Conservation (phyloP, 35 echinoderm and acorn worm species). For the Heliocidaris erythrogramma region DNA sequence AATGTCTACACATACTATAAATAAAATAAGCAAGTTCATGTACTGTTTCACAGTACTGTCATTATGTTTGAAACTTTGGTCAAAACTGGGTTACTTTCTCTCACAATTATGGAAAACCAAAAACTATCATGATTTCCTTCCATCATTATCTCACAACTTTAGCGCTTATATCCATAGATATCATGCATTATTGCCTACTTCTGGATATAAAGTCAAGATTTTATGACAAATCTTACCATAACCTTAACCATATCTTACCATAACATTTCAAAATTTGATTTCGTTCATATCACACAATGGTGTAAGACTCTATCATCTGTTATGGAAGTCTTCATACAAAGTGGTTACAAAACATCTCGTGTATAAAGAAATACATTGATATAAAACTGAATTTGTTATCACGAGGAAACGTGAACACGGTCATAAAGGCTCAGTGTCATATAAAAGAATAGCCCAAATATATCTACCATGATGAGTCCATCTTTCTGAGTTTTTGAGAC, state of each 20-base stretch:
- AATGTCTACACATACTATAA: background rate
- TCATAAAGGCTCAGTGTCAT: background rate
- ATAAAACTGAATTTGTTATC: background rate
- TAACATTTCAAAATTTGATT: too few relatives aligned
- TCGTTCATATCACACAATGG: too few relatives aligned
- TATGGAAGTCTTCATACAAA: background rate
- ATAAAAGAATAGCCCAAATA: background rate
- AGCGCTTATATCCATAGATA: background rate
- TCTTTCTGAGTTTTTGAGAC: background rate
- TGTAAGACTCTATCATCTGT: background rate
- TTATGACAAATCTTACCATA: too few relatives aligned
- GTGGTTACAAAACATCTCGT: background rate
- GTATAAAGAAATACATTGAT: background rate
- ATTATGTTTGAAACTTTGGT: background rate
- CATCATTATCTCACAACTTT: background rate
- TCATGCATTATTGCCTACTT: background rate
- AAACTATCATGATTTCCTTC: background rate
- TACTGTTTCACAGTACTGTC: background rate
- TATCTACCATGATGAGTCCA: background rate
- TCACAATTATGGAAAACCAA: background rate
- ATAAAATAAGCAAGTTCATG: background rate
- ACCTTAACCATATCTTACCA: too few relatives aligned
- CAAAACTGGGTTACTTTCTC: background rate
- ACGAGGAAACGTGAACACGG: background rate
- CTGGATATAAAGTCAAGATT: too few relatives aligned